Conservation (phyloP, 2,888 invertebrate species). For the Drosophila pseudotakahashii region DNA sequence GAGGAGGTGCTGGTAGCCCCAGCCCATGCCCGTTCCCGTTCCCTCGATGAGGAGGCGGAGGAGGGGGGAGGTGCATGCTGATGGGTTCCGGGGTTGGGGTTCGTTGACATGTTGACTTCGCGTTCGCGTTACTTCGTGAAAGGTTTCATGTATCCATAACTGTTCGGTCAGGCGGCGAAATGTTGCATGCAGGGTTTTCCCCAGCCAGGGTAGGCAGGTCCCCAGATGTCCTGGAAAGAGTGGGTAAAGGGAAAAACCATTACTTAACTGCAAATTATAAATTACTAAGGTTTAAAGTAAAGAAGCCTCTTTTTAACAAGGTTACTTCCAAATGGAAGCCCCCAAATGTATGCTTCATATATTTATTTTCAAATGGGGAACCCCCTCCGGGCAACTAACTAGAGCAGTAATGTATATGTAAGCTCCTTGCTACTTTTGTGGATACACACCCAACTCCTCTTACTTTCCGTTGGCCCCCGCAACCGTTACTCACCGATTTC, state of each 20-base stretch:
- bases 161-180: constrained; percentile 43
- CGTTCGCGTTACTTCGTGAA: constrained; percentile 50
- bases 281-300: background rate
- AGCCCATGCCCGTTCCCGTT: background rate
- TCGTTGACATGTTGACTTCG: constrained; percentile 76
- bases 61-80: constrained; percentile 16
- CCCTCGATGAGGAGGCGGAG: background rate
- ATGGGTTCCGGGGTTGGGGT: constrained; percentile 53
- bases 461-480: constrained; percentile 39
- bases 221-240: constrained; percentile 35
- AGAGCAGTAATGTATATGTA: constrained; percentile 15
- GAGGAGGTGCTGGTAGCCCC: constrained; percentile 15
- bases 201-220: too few species aligned
- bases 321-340: background rate
- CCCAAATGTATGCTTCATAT: constrained; percentile 9
- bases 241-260: background rate
- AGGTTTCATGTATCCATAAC: constrained; percentile 72
- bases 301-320: background rate
- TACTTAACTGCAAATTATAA: background rate
- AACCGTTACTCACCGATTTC: too few species aligned
- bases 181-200: constrained; percentile 23
- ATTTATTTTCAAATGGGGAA: background rate
- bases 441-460: constrained; percentile 34
- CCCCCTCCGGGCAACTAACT: too few species aligned
- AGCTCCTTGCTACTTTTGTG: background rate